These are phyloP conservation scores for Zhuqinia jingwanae DNA, from an alignment of 2,888 invertebrate species.

Conservation along the genomic window DNA sequence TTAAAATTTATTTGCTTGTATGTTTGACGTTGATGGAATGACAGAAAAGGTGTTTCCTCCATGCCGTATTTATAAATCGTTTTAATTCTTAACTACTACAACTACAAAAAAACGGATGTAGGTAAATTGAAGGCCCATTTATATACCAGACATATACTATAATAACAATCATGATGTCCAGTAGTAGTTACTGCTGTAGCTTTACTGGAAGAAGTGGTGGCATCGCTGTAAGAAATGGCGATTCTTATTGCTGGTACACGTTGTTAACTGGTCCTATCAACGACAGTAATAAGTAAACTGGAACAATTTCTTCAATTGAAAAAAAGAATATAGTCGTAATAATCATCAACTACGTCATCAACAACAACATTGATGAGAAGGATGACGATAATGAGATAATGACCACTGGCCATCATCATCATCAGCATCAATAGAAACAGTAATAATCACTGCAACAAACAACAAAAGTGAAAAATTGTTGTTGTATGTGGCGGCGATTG, in stretches of 20 bases:
- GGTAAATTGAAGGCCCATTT: constrained; percentile 20
- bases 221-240: constrained; percentile 46
- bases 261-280: constrained; percentile 63
- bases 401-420: constrained; percentile 23
- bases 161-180: constrained; percentile 62
- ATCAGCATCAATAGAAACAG: constrained; percentile 32
- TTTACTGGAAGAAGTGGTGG: constrained; percentile 25
- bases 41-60: constrained; percentile 72
- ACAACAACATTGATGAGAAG: constrained; percentile 9
- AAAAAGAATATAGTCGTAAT: constrained; percentile 36
- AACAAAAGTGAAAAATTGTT: not conserved
- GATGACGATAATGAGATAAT: constrained; percentile 11
- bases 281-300: constrained; percentile 59
- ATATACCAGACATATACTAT: constrained; percentile 38
- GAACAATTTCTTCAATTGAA: constrained; percentile 67
- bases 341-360: constrained; percentile 40
- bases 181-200: constrained; percentile 21
- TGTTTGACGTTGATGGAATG: constrained; percentile 70
- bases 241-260: constrained; percentile 48
- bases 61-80: constrained; percentile 49
- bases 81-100: constrained; percentile 56
- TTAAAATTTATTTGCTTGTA: constrained; percentile 43
- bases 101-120: constrained; percentile 21
- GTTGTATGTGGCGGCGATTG: not conserved
- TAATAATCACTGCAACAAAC: not conserved